phyloP scores from a whole-genome alignment of 2,888 invertebrate genomes.

The Rhagophthalmus giganteus region DNA sequence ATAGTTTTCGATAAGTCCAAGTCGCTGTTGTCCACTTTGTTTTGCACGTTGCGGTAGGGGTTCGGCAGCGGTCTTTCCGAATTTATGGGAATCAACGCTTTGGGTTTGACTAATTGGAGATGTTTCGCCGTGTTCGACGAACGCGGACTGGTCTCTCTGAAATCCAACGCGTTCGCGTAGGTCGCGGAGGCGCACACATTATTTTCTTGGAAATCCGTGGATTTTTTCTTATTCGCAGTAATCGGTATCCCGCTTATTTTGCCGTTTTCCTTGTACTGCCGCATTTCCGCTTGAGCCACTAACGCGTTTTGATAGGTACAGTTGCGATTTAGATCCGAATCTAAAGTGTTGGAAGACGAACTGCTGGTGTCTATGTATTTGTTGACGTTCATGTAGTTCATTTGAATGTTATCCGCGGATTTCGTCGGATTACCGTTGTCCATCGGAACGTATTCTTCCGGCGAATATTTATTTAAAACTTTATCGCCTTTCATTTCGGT shows the following conservation, averaged over 20 bases:
- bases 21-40: constrained; percentile 16
- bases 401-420: constrained; percentile 29
- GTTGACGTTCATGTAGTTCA: constrained; percentile 41
- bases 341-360: constrained; percentile 50
- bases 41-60: constrained; percentile 45
- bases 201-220: constrained; percentile 16
- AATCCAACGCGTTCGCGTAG: constrained; percentile 30
- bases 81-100: constrained; percentile 52
- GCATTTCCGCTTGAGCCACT: constrained; percentile 35
- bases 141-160: constrained; percentile 47
- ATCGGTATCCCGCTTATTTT: constrained; percentile 24
- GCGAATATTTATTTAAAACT: constrained; percentile 10
- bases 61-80: constrained; percentile 51
- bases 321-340: constrained; percentile 47
- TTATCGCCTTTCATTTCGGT: constrained; percentile 20
- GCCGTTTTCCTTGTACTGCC: constrained; percentile 32
- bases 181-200: constrained; percentile 8
- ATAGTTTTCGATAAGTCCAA: constrained; percentile 30
- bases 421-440: constrained; percentile 30
- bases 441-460: constrained; percentile 45
- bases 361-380: constrained; percentile 52
- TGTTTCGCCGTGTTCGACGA: constrained; percentile 47
- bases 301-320: constrained; percentile 41
- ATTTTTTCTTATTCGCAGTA: constrained; percentile 16
- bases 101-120: constrained; percentile 50